Percentiles rank a stretch among this genome's conserved stretches.
These are phyloP conservation scores for Hippolais icterina DNA, from an alignment of 2,113 vertebrate genomes.

Conservation along the genomic window DNA sequence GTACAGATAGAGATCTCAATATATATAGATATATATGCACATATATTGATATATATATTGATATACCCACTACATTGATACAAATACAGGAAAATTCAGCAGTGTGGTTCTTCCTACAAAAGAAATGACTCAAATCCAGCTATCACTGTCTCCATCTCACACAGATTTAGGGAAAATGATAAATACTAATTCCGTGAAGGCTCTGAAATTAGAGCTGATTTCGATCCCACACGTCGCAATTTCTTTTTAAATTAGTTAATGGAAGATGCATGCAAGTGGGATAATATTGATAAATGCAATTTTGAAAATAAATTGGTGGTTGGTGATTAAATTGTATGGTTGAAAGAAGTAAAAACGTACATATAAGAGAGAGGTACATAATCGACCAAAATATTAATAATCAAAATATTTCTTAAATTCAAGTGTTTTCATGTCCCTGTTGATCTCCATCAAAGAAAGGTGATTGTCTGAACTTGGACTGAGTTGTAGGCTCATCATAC, in stretches of 20 bases:
- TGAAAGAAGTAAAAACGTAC: not conserved
- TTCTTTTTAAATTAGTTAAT: not conserved
- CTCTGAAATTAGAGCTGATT: not conserved
- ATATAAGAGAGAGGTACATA: not conserved
- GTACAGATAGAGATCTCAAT: not conserved
- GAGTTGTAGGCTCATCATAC: not conserved
- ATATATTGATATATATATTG: not conserved
- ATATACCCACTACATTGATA: not conserved
- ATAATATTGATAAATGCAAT: not conserved
- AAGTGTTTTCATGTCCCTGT: not conserved
- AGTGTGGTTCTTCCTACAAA: not conserved
- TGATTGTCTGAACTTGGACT: not conserved
- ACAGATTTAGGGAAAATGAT: not conserved
- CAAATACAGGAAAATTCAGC: not conserved
- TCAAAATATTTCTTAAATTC: not conserved
- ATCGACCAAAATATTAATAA: not conserved
- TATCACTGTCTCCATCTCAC: not conserved
- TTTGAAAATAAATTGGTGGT: not conserved
- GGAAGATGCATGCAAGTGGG: not conserved
- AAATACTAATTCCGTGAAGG: not conserved
- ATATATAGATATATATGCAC: too few species aligned
- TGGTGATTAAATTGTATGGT: not conserved
- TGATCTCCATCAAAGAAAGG: not conserved
- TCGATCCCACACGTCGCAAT: fast-evolving
- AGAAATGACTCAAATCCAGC: not conserved